Conservation (phyloP, 2,888 invertebrate species). For the Rotaria magnacalcarata region DNA sequence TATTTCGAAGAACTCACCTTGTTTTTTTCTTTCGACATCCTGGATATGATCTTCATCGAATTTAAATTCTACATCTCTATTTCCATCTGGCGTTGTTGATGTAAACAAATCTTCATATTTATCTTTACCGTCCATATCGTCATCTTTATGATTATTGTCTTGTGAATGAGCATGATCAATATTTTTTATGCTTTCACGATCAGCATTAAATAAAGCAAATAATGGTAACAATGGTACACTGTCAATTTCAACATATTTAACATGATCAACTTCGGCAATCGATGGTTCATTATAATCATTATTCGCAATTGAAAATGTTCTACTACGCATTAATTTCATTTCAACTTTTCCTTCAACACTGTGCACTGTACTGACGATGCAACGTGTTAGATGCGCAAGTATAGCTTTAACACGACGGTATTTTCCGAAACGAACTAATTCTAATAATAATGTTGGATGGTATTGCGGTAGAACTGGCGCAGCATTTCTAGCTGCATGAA, state of each 20-base stretch:
- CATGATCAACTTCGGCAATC: slow-evolving; percentile 71
- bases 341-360: slow-evolving; percentile 30
- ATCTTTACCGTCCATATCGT: slow-evolving; percentile 28
- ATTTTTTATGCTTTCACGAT: slow-evolving; percentile 60
- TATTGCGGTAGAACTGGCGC: slow-evolving; percentile 67
- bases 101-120: slow-evolving; percentile 60
- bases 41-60: slow-evolving; percentile 39
- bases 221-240: slow-evolving; percentile 95
- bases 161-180: slow-evolving; percentile 47
- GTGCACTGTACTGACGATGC: slow-evolving; percentile 49
- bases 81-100: neutral
- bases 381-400: slow-evolving; percentile 86
- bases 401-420: slow-evolving; percentile 94
- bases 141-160: slow-evolving; percentile 46
- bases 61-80: neutral
- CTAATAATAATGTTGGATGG: slow-evolving; percentile 97
- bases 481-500: slow-evolving; percentile 33
- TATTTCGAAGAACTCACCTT: neutral
- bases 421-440: slow-evolving; percentile 91
- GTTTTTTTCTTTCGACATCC: slow-evolving; percentile 25
- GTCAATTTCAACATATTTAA: slow-evolving; percentile 89
- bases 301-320: slow-evolving; percentile 39
- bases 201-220: slow-evolving; percentile 89
- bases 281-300: neutral
- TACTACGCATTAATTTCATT: slow-evolving; percentile 38